Conservation (phyloP, 2,797 vertebrate genomes). For the Sebastes melanostomus region DNA sequence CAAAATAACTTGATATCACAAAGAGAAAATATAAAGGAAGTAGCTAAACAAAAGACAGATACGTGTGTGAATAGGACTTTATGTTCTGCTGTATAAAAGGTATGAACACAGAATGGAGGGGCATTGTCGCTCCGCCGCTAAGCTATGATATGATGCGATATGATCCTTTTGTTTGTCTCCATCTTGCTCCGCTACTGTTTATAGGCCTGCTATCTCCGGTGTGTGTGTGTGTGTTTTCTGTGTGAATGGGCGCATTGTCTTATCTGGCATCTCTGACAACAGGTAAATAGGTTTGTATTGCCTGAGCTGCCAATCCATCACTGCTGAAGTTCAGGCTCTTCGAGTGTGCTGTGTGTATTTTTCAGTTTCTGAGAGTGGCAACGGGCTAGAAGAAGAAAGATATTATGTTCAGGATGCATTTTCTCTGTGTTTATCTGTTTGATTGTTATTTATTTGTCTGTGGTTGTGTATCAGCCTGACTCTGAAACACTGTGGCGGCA, state of each 20-base stretch:
- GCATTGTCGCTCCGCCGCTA: background rate
- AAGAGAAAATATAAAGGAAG: background rate
- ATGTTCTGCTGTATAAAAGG: background rate
- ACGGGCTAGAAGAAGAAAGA: background rate
- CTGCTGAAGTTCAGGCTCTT: background rate
- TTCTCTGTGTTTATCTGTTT: background rate
- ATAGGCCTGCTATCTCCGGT: constrained; percentile 2
- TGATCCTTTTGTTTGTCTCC: constrained; percentile 5
- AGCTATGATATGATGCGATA: background rate
- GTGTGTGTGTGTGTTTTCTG: background rate
- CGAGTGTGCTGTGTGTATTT: background rate
- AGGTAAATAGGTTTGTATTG: constrained; percentile 30
- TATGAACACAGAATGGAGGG: background rate
- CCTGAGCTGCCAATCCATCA: constrained; percentile 17
- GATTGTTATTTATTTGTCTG: background rate
- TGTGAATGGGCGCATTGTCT: constrained; percentile 2
- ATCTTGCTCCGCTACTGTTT: constrained; percentile 11
- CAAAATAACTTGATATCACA: background rate
- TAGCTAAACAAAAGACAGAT: background rate
- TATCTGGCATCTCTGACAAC: constrained; percentile 26
- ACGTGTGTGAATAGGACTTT: background rate
- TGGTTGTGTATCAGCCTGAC: background rate
- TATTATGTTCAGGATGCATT: background rate
- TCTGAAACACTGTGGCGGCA: constrained; percentile 38
- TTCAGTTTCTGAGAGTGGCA: background rate